phyloP scores from a whole-genome alignment of 2,888 invertebrate genomes.

The Thereva unica region DNA sequence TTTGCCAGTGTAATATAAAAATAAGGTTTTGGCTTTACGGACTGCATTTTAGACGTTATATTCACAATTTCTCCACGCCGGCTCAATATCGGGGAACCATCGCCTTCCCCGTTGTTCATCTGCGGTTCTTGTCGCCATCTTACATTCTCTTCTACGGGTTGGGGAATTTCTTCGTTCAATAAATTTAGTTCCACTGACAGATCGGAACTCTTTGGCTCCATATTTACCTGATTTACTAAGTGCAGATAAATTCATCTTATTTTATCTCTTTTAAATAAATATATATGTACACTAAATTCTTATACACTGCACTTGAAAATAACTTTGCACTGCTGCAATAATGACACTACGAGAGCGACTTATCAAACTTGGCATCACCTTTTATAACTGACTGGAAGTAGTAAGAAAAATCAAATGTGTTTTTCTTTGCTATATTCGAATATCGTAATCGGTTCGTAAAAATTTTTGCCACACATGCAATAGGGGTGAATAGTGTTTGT shows the following conservation, averaged over 20 bases:
- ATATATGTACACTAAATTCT: too few species aligned
- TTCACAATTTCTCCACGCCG: constrained; percentile 35
- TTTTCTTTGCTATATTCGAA: constrained; percentile 1
- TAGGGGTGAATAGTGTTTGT: too few species aligned
- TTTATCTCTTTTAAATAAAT: not conserved
- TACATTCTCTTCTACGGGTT: constrained; percentile 43
- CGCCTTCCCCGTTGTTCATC: constrained; percentile 43
- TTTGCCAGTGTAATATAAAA: constrained; percentile 40
- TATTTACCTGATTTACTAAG: constrained; percentile 29
- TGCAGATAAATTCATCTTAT: constrained; percentile 25
- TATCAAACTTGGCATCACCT: constrained; percentile 25
- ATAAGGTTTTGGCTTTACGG: constrained; percentile 35
- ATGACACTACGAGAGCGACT: not conserved
- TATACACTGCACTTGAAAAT: too few species aligned
- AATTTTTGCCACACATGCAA: too few species aligned
- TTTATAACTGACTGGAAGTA: constrained; percentile 23
- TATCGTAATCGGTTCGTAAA: too few species aligned
- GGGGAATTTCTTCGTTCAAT: constrained; percentile 41
- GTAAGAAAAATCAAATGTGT: constrained; percentile 1
- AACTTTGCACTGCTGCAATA: too few species aligned
- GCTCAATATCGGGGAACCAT: constrained; percentile 41
- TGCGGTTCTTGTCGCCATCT: constrained; percentile 43
- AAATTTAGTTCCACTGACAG: constrained; percentile 24
- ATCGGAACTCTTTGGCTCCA: constrained; percentile 21
- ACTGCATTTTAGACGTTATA: constrained; percentile 36